phyloP scores from a whole-genome alignment of 2,888 invertebrate genomes.

The Athalia circularis region DNA sequence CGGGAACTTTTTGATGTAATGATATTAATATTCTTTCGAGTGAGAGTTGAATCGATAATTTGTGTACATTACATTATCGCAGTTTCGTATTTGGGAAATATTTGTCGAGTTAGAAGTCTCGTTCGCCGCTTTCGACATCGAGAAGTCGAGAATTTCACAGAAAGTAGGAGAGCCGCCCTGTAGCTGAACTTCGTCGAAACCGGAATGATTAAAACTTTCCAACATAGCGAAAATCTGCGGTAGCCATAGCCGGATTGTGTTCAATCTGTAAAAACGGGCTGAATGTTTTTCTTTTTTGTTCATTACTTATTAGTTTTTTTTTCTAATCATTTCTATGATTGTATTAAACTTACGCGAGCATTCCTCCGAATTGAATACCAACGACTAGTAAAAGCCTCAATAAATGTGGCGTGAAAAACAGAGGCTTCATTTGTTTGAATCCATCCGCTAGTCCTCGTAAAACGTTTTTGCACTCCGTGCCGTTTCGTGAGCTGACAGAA shows the following conservation, averaged over 20 bases:
- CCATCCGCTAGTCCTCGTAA: constrained; percentile 77
- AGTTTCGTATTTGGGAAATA: background rate
- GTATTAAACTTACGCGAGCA: constrained; percentile 78
- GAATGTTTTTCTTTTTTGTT: background rate
- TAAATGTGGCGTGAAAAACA: constrained; percentile 80
- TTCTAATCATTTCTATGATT: constrained; percentile 2
- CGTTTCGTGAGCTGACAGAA: background rate
- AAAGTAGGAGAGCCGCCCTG: constrained; percentile 59
- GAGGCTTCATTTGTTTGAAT: constrained; percentile 79
- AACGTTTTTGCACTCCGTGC: constrained; percentile 60
- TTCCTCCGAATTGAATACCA: constrained; percentile 79
- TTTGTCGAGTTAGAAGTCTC: background rate
- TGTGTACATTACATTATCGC: constrained; percentile 11
- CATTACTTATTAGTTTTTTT: background rate
- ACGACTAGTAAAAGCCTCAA: constrained; percentile 80
- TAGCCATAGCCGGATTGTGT: constrained; percentile 90
- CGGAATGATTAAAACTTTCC: constrained; percentile 50
- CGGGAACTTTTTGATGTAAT: constrained; percentile 10
- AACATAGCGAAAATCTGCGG: constrained; percentile 86
- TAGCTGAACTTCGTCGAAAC: constrained; percentile 29
- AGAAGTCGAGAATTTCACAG: constrained; percentile 64
- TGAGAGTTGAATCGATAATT: background rate
- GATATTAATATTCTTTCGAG: background rate
- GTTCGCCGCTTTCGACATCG: constrained; percentile 34
- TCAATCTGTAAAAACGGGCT: constrained; percentile 76